A percentile compares a stretch with the other conserved stretches of the same genome.
These are phyloP conservation scores for Amphipoea lucens DNA, from an alignment of 2,888 invertebrate genomes.

Conservation along the genomic window DNA sequence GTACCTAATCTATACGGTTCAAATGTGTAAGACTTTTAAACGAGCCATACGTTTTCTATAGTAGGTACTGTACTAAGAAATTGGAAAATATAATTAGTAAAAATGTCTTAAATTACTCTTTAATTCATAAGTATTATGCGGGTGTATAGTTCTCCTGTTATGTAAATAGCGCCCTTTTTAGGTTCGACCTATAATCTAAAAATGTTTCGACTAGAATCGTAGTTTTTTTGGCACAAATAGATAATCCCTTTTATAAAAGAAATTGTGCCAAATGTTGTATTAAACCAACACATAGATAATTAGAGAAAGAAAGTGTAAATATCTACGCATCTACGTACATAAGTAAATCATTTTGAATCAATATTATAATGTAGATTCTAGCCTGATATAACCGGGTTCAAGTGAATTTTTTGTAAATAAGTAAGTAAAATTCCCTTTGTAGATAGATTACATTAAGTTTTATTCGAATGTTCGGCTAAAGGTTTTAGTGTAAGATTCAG, in stretches of 20 bases:
- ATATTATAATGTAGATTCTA: conserved; percentile 46
- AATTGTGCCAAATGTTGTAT: conserved; percentile 78
- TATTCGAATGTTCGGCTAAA: conserved; percentile 62
- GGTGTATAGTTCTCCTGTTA: conserved; percentile 65
- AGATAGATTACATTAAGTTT: conserved; percentile 75
- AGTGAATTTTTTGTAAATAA: conserved; percentile 76
- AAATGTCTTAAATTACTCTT: conserved; percentile 47
- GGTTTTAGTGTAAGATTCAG: conserved; percentile 73
- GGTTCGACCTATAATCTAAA: conserved; percentile 58
- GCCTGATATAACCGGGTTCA: conserved; percentile 36
- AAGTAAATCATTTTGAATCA: conserved; percentile 69
- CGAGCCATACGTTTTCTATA: conserved; percentile 11
- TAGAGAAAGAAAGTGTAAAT: conserved; percentile 80
- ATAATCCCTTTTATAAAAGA: conserved; percentile 62
- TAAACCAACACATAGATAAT: conserved; percentile 76
- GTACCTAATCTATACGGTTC: conserved; percentile 19
- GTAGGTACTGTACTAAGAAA: conserved; percentile 37
- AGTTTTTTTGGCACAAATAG: conserved; percentile 69
- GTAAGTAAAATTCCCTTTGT: conserved; percentile 78
- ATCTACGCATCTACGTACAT: conserved; percentile 63
- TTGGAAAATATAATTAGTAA: conserved; percentile 43
- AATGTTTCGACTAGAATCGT: conserved; percentile 64
- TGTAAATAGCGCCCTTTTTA: conserved; percentile 65
- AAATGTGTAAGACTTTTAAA: conserved; percentile 21
- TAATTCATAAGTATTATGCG: conserved; percentile 64